Evolutionary conservation across 2,888 invertebrate species (phyloP), one percentile per base, ranked within the genome.

Genomic region (Crossocerus cetratus): DNA sequence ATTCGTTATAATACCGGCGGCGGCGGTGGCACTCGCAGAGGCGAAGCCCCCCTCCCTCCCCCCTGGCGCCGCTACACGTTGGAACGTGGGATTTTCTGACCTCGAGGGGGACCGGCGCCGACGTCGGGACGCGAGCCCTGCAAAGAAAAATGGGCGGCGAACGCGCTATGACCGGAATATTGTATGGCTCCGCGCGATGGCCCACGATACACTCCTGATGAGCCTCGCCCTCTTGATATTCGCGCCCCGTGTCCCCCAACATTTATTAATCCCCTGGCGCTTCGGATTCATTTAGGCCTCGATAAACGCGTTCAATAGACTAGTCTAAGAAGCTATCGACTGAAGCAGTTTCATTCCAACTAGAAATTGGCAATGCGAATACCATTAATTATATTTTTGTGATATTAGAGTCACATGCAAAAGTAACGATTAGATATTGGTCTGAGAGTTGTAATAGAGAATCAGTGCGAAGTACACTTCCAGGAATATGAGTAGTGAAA

Each of bases 1-100:
- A 87, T 87, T 87, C 86, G 82, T 82, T 82, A 82, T 83, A 82
- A 82, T 80, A 74, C 78, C 74, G 62, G 74, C 16, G n/a, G 5
- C 43, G 43, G 43, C 43, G n/a, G n/a, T n/a, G n/a, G 32, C 32
- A 32, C 32, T 32, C 8, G 32, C 32, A 32, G 32, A 32, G 32
- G 32, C 32, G 32, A 32, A 32, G 32, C 32, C 32, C 32, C 11
- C 32, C 32, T 32, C 32, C 8, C 8, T 11, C 32, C 32, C 11
- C 11, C 32, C 5, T 32, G n/a, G 60, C 71, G 75, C 76, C 70
- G 74, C 79, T 76, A 70, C 69, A 55, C 78, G 70, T 65, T 69
- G 78, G 72, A 76, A 80, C 83, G 80, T 82, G 78, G 32, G 78
- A 83, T 82, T 82, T 83, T 83, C 81, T 82, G 78, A 82, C 83